Evolutionary conservation across 2,888 invertebrate species (phyloP), one percentile per base, ranked within the genome.

Genomic region (Microctonus brassicae): DNA sequence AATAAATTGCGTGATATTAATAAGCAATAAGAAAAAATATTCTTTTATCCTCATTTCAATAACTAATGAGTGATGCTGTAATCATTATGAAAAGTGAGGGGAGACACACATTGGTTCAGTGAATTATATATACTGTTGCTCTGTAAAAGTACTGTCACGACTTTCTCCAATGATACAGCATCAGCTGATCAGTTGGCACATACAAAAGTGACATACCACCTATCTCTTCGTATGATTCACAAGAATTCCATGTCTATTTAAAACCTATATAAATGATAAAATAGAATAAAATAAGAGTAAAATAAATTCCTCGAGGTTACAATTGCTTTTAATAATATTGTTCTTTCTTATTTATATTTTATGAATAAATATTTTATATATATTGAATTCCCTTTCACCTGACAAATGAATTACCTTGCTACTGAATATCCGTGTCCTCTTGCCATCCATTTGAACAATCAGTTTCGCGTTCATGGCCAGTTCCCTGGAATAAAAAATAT

Each of bases 371-470:
- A 10, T 22, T n/a, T 7, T 63, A 26, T 11, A 57, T 36, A 53
- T 34, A 29, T 55, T 66, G 9, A 26, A 39, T 22, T 57, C 39
- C 66, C 57, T 2, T 57, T 57, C 66, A 66, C 57, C 26, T 26
- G 57, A 11, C 36, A 57, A n/a, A 34, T 26, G 42, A 42, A 52
- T 67, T 77, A 93, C 93, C 91, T 94, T 94, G 76, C 92, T 91
- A 82, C 94, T 94, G 72, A 92, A 89, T 78, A 96, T 91, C 76
- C 94, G 90, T 63, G 95, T 96, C 83, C 93, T 94, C 89, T 95
- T 95, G 64, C 92, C 93, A 83, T 94, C 93, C 94, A 96, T 96
- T 89, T 95, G 93, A 82, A 95, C 93, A 84, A 95, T 95, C 80
- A 93, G 89, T 87, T 94, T 92, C 53, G 95, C 93, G 81, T 93